Evolutionary conservation across 1,140 invertebrate genomes (phyloP), one percentile per base, ranked within the genome.

Genomic region (Zaprionus vittiger): DNA sequence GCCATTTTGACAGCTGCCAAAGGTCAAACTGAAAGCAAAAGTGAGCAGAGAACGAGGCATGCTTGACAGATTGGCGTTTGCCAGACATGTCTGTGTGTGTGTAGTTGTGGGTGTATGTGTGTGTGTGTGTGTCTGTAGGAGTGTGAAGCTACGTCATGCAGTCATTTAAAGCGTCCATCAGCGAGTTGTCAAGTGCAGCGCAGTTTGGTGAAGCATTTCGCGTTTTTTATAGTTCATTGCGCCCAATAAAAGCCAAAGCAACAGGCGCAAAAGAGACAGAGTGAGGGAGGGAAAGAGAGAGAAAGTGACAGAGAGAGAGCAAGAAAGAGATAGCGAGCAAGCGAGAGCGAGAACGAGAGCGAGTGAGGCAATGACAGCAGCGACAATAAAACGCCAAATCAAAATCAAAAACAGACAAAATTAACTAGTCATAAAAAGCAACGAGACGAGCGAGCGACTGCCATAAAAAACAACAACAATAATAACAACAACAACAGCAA

Each of bases 201-300:
- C 73, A 56, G 55, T 54, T 55, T 80, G 54, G 4, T 54, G 75
- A 77, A 81, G 83, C 85, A 79, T 81, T 81, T 73, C 12, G 28
- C 38, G 75, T 80, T 84, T 84, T 84, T 89, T 90, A 90, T 90
- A 77, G 84, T 89, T 86, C 83, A 86, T 87, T 87, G 83, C 69
- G 76, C 74, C 54, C 60, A 76, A 79, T 67, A 82, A 77, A 70
- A 52, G 55, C 65, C 64, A 73, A 66, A 52, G 47, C 47, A 24
- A 52, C 17, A 24, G 20, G 47, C 47, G 41, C 41, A 12, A 11
- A 34, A 34, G 31, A 34, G 31, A 34, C 31, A 41, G 38, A 38
- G 37, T 4, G 37, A 15, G 14, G 15, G 38, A 41, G 14, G 11
- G 7, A 31, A 1, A 2, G 31, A 31, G 9, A 34, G 31, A 9